Evolutionary conservation across 2,113 vertebrate species (phyloP), one percentile per base, ranked within the genome.

Genomic region (Mobula birostris): DNA sequence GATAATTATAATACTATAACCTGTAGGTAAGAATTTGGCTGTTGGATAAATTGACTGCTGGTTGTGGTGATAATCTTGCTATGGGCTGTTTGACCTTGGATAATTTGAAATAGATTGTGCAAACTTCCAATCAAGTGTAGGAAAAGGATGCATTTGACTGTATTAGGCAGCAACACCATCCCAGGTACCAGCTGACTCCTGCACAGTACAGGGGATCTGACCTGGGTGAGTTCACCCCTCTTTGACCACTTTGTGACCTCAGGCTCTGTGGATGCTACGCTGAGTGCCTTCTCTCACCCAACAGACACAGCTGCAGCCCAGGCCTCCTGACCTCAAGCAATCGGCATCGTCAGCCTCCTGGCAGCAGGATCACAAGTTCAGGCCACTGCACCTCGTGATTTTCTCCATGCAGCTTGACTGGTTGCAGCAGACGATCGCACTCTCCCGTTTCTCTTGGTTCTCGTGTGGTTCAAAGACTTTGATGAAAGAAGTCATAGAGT

Each of bases 151-250:
- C 68, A 97, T 97, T 95, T 96, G 95, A 94, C 96, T 97, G 87
- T 98, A 66, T 97, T 95, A 80, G 96, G 1, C 97, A 96, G 96
- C 94, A 94, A 94, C 97, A 96, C 96, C 36, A 96, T 97, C 97
- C 97, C 97, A 96, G 97, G 96, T 95, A 96, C 96, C 17, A 94
- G 96, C 96, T 97, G 96, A 94, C 97, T 97, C 97, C 97, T 90
- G 97, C 97, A n/a, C 96, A 58, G 94, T 96, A 97, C 95, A 95
- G 97, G 96, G 97, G 97, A 94, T 97, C 97, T 97, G 96, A 96
- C 97, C 74, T 77, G 94, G 94, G 94, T 70, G 24, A 66, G 61
- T 94, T 94, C 94, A 72, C 72, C 94, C 94, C 94, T 94, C 94
- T 66, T 94, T 94, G 74, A 66, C 40, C 15, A 95, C 96, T 95